Percentiles rank a stretch among this genome's conserved stretches.
phyloP scores from a whole-genome alignment of 1,140 invertebrate genomes.

The Pinna nobilis region DNA sequence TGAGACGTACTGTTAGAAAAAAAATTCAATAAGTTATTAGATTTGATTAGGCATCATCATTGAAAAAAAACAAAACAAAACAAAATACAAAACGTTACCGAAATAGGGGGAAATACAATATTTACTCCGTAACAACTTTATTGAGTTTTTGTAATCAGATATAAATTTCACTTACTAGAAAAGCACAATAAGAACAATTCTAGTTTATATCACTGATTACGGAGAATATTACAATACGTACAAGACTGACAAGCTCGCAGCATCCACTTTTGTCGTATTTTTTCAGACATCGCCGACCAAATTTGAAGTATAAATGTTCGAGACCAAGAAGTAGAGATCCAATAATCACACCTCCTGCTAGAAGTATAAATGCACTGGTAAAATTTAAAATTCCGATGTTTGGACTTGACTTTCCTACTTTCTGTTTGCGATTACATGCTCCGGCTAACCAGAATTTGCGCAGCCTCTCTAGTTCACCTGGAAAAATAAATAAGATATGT shows the following conservation, averaged over 20 bases:
- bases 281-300: constrained; percentile 87
- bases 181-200: no score
- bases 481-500: constrained; percentile 27
- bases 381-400: constrained; percentile 97
- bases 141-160: no score
- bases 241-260: constrained; percentile 92
- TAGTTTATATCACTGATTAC: no score
- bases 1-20: no score
- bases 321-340: constrained; percentile 88
- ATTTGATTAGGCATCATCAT: no score
- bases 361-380: constrained; percentile 95
- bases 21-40: no score
- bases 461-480: constrained; percentile 93
- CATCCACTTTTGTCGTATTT: constrained; percentile 90
- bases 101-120: no score
- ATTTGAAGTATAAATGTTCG: constrained; percentile 97
- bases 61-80: no score
- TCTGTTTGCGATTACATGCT: constrained; percentile 93
- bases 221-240: no score
- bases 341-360: constrained; percentile 94
- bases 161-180: not conserved
- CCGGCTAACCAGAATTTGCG: constrained; percentile 98
- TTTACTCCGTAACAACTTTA: no score
- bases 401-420: constrained; percentile 77
- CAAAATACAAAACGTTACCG: no score